phyloP scores from a whole-genome alignment of 2,797 vertebrate genomes.

The Acanthornis magna region DNA sequence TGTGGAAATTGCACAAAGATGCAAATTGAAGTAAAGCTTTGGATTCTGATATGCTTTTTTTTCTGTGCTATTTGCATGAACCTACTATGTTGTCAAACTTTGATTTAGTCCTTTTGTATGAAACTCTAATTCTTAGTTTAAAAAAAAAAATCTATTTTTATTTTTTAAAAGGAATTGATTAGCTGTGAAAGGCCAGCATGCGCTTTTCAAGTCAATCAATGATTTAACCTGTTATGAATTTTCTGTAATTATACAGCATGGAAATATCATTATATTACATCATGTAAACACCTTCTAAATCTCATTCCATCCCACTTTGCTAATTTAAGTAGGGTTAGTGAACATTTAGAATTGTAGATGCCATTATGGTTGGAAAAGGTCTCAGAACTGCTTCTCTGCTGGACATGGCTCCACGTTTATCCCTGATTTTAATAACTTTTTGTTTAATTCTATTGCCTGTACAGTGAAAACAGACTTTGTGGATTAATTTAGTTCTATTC shows the following conservation, averaged over 20 bases:
- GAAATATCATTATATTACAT: background rate
- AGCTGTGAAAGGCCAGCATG: background rate
- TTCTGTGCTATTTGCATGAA: background rate
- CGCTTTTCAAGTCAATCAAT: background rate
- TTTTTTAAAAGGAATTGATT: background rate
- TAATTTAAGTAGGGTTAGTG: background rate
- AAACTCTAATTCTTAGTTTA: background rate
- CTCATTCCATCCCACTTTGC: accelerated
- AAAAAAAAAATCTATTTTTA: background rate
- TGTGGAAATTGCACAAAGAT: background rate
- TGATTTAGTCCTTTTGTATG: background rate
- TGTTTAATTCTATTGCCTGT: background rate
- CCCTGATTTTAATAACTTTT: background rate
- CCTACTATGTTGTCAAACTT: background rate
- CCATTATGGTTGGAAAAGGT: background rate
- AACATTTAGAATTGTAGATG: background rate
- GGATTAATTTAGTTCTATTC: background rate
- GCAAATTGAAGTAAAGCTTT: background rate
- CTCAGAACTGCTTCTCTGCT: background rate
- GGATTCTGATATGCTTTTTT: background rate
- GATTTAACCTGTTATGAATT: background rate
- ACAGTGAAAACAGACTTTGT: background rate
- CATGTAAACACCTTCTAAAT: background rate
- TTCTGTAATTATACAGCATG: background rate
- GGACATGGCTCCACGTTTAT: background rate